Evolutionary conservation across 1,140 invertebrate genomes (phyloP).

Genomic region (Aphelenchoides avenae): DNA sequence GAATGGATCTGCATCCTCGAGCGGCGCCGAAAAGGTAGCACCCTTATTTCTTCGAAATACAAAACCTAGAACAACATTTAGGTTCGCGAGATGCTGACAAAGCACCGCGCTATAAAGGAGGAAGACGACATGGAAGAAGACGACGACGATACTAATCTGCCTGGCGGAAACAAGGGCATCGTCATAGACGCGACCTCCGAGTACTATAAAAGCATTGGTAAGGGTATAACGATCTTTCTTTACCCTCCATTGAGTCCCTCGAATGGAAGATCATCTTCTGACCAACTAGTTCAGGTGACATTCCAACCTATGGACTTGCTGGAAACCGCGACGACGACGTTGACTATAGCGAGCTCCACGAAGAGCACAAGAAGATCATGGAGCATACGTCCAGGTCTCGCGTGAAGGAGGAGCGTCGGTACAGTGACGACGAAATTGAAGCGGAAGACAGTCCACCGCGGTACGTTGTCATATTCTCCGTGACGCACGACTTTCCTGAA

Average conservation of each 20-base stretch:
- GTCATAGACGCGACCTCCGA: constrained; percentile 39
- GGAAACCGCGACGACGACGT: constrained; percentile 35
- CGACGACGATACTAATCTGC: background rate
- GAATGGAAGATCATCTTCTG: background rate
- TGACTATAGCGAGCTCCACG: constrained; percentile 18
- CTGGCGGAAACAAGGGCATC: constrained; percentile 4
- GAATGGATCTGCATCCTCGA: constrained; percentile 6
- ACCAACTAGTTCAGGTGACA: constrained; percentile 9
- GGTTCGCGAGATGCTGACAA: constrained; percentile 20
- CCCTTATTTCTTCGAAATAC: no score
- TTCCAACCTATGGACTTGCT: constrained; percentile 30
- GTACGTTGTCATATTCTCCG: no score
- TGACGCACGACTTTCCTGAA: no score
- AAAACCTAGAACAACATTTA: constrained; percentile 2
- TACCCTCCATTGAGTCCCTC: background rate
- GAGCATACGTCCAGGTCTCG: no score
- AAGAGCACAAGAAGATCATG: constrained; percentile 14
- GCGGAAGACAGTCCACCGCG: no score
- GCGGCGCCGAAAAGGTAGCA: constrained; percentile 7
- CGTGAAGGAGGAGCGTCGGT: background rate
- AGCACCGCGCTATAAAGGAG: constrained; percentile 16
- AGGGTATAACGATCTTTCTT: background rate
- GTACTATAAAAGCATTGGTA: constrained; percentile 42
- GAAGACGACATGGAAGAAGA: constrained; percentile 30
- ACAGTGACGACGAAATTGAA: constrained; percentile 11